Conservation (phyloP, 2,113 vertebrate species). For the Spermophilus dauricus region DNA sequence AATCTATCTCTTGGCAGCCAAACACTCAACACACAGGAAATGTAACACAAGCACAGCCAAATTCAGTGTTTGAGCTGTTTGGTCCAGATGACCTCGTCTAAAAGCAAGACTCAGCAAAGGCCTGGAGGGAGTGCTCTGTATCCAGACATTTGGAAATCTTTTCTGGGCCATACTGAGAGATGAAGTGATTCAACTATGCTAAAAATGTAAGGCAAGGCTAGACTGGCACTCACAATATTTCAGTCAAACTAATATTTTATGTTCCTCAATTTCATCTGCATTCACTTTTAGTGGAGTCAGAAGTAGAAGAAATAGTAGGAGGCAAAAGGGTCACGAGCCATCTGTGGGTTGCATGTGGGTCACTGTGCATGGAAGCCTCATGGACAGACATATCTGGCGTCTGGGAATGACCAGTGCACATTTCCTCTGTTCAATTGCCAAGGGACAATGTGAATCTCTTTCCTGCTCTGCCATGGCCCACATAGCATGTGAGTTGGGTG, state of each 20-base stretch:
- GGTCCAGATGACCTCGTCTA: neutral
- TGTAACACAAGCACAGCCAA: conserved; percentile 12
- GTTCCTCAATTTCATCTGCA: neutral
- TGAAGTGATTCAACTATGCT: conserved; percentile 23
- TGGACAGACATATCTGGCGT: too few species aligned
- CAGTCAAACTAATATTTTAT: conserved; percentile 23
- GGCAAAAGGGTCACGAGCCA: neutral
- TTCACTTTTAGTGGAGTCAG: neutral
- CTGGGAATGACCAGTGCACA: too few species aligned
- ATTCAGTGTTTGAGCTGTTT: neutral
- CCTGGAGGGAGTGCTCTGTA: neutral
- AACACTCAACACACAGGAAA: conserved; percentile 65
- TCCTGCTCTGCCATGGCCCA: too few species aligned
- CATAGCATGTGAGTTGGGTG: too few species aligned
- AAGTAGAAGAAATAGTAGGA: neutral
- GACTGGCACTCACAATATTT: neutral
- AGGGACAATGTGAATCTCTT: too few species aligned
- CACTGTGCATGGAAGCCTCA: too few species aligned
- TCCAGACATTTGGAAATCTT: conserved; percentile 17
- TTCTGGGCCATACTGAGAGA: neutral
- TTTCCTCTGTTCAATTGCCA: too few species aligned
- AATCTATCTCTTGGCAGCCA: conserved; percentile 2
- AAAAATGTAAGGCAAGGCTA: conserved; percentile 7
- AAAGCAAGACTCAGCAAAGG: neutral
- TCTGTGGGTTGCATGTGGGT: too few species aligned